These are phyloP conservation scores for Numenius phaeopus DNA, from an alignment of 2,797 vertebrate species.

Conservation along the genomic window DNA sequence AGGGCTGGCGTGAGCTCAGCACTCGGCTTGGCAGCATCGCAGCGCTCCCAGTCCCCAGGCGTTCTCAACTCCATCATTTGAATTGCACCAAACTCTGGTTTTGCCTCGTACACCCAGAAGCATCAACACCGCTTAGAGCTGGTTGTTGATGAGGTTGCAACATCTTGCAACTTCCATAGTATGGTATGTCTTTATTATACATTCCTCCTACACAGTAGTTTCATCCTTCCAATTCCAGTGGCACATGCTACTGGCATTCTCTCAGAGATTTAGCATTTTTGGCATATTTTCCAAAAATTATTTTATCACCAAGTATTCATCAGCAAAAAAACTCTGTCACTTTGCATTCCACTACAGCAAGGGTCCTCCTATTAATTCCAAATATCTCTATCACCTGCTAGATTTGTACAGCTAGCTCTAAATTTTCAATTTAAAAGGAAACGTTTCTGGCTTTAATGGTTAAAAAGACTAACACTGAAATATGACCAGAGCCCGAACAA, in stretches of 20 bases:
- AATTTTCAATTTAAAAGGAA: neutral
- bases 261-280: neutral
- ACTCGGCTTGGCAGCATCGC: neutral
- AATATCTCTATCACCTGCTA: neutral
- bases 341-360: neutral
- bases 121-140: neutral
- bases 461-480: neutral
- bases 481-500: neutral
- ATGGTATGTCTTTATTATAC: neutral
- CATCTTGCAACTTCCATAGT: neutral
- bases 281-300: neutral
- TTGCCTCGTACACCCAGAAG: neutral
- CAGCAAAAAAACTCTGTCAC: neutral
- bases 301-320: neutral
- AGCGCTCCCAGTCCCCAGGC: neutral
- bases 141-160: slow-evolving; percentile 19
- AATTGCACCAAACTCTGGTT: neutral
- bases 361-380: neutral
- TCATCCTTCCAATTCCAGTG: slow-evolving; percentile 26
- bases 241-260: neutral
- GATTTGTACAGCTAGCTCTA: neutral
- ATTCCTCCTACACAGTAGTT: slow-evolving; percentile 13
- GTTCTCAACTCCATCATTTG: neutral
- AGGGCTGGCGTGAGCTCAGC: neutral
- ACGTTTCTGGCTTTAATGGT: neutral